Conservation (phyloP, 2,888 invertebrate species). For the Idaea straminata region DNA sequence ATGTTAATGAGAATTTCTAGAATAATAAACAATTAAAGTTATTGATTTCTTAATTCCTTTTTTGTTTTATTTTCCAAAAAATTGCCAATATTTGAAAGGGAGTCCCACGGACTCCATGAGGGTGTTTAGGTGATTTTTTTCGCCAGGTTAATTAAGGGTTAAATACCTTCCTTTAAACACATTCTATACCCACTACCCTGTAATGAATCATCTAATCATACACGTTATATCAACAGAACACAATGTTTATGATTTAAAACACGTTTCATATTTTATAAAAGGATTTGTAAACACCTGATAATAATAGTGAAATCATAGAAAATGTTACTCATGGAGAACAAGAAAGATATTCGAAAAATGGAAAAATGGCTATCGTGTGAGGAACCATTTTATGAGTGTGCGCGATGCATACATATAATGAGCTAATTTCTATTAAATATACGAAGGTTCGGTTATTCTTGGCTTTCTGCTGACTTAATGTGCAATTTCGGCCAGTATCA, state of each 20-base stretch:
- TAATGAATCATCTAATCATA: neutral
- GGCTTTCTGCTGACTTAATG: too few species aligned
- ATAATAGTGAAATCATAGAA: neutral
- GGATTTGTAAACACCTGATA: neutral
- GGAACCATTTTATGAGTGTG: neutral
- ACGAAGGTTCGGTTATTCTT: too few species aligned
- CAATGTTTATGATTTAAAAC: neutral
- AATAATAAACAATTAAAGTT: too few species aligned
- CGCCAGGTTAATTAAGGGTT: too few species aligned
- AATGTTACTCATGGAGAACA: neutral
- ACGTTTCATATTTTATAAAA: neutral
- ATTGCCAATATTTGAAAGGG: too few species aligned
- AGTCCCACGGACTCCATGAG: too few species aligned
- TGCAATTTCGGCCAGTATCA: too few species aligned
- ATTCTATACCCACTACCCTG: neutral
- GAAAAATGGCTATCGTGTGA: neutral
- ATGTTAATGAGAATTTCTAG: too few species aligned
- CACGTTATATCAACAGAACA: neutral
- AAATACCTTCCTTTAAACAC: too few species aligned
- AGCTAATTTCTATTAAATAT: neutral
- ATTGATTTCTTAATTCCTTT: too few species aligned
- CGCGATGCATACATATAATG: neutral
- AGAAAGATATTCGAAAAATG: neutral
- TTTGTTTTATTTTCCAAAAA: too few species aligned
- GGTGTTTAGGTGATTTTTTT: too few species aligned